Evolutionary conservation across 1,140 invertebrate species (phyloP), one percentile per base, ranked within the genome.

Genomic region (Drosophila seguyi): DNA sequence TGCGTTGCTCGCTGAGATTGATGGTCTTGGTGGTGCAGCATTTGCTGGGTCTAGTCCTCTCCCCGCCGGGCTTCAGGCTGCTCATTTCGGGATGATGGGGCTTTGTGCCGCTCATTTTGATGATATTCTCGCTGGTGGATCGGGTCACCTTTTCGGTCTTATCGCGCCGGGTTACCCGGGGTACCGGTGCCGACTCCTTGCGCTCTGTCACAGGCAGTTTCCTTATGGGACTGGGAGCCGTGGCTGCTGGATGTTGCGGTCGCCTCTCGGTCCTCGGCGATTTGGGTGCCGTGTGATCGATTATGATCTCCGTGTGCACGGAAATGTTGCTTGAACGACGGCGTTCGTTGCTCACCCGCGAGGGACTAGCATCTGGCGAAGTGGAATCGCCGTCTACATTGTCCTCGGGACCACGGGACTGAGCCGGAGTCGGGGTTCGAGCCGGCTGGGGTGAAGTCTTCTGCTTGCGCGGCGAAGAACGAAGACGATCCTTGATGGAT

Each of bases 41-140:
- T 68, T 85, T 93, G 72, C 80, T 93, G 75, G 92, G 91, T 14
- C 79, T 73, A 39, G 31, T 74, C 7, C 75, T 52, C 7, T 81
- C 77, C 3, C 77, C 58, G 6, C 34, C 72, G 0, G 83, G 81
- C 29, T 71, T 75, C 1, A 83, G 52, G 6, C 75, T 72, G 16
- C 73, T 83, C 78, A 87, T 83, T 22, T 84, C 77, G 36, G 61
- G 93, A 39, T 36, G 50, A 4, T 91, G 90, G 31, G 93, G 87
- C 39, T 62, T 75, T 0, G 93, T 92, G n/a, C 81, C 85, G 36
- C 80, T 87, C 29, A 93, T 86, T 91, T 94, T 95, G 22, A 94
- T 93, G 22, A 93, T 86, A 47, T 93, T 93, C 63, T 95, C 94
- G 76, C 94, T 95, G n/a, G 93, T 87, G 10, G 94, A 94, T 20